Percentiles rank a stretch among this genome's conserved stretches.
phyloP scores from a whole-genome alignment of 1,140 invertebrate species.

The Ceratosolen fusciceps region DNA sequence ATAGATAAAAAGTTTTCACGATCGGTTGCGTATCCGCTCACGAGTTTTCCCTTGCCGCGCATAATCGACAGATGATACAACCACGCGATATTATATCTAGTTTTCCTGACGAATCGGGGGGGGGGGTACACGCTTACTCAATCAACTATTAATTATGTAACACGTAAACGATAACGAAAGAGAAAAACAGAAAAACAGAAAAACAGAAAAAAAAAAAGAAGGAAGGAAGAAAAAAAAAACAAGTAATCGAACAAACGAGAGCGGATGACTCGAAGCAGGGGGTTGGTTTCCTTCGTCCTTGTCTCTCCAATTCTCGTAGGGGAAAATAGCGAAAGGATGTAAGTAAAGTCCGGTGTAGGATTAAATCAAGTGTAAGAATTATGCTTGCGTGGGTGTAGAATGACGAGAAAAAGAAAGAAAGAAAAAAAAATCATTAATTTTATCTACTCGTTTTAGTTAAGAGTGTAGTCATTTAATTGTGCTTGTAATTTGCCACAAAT shows the following conservation, averaged over 20 bases:
- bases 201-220: background rate
- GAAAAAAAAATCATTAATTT: no score
- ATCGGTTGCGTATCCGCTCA: slow-evolving; percentile 27
- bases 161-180: no score
- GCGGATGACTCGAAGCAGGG: background rate
- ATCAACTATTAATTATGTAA: no score
- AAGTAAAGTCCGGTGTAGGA: background rate
- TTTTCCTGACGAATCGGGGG: slow-evolving; percentile 29
- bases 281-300: background rate
- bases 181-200: no score
- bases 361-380: background rate
- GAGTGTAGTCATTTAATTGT: slow-evolving; percentile 41
- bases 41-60: background rate
- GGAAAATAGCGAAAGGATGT: background rate
- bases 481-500: slow-evolving; percentile 44
- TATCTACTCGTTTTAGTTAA: slow-evolving; percentile 48
- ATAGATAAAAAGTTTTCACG: slow-evolving; percentile 8
- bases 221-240: background rate
- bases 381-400: background rate
- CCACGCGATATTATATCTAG: slow-evolving; percentile 2
- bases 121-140: no score
- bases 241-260: background rate
- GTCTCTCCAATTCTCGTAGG: background rate
- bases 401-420: background rate
- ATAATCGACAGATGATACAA: background rate